Conservation (phyloP, 2,888 invertebrate species). For the Nasonia oneida region DNA sequence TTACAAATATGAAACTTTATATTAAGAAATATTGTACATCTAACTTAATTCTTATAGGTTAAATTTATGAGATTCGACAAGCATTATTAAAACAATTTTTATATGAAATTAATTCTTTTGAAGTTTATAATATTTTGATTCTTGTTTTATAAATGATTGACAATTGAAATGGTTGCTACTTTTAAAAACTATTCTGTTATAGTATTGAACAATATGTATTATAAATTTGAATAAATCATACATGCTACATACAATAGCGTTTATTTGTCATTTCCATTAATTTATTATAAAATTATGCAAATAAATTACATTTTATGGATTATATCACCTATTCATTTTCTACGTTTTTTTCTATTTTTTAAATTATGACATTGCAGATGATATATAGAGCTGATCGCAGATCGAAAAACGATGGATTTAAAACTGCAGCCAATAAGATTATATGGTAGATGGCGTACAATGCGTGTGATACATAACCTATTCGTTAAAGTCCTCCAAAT, state of each 20-base stretch:
- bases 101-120: not conserved
- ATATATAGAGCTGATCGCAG: not conserved
- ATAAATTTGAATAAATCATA: constrained; percentile 42
- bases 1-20: not conserved
- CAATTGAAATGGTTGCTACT: not conserved
- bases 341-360: not conserved
- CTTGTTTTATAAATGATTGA: not conserved
- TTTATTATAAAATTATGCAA: too few relatives aligned
- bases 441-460: not conserved
- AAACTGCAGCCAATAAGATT: not conserved
- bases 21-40: not conserved
- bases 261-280: not conserved
- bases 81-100: not conserved
- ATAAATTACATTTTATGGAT: too few relatives aligned
- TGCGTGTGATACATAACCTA: not conserved
- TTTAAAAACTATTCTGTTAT: constrained; percentile 8
- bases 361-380: not conserved
- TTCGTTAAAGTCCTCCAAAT: not conserved
- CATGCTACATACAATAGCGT: not conserved
- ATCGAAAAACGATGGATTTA: not conserved
- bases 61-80: not conserved
- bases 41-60: not conserved
- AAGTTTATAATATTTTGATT: constrained; percentile 1
- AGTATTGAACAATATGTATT: constrained; percentile 29
- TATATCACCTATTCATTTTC: too few relatives aligned